Percentiles rank a stretch among this genome's conserved stretches.
Conservation (phyloP, 2,888 invertebrate genomes). For the Agrochola lota region DNA sequence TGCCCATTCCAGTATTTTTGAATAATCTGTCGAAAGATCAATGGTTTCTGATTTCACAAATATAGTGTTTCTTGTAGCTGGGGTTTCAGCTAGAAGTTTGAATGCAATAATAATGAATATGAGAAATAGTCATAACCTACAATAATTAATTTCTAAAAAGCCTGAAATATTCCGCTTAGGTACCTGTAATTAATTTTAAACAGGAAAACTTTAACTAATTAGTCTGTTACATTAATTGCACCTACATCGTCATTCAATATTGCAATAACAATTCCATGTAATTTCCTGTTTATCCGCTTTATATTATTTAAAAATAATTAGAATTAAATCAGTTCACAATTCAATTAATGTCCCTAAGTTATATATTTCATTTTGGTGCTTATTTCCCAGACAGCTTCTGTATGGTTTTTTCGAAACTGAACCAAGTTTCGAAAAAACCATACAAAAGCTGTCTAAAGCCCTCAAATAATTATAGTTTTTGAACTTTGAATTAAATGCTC, state of each 20-base stretch:
- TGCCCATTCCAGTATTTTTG: background rate
- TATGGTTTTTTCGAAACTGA: background rate
- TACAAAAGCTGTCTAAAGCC: too few species aligned
- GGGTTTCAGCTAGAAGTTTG: background rate
- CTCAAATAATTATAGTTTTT: background rate
- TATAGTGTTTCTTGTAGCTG: background rate
- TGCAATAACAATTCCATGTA: background rate
- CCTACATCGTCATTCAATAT: background rate
- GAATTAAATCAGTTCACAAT: background rate
- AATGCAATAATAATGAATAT: background rate
- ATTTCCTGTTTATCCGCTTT: constrained; percentile 35
- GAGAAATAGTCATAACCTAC: background rate
- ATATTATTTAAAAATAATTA: background rate
- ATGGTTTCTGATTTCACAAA: background rate
- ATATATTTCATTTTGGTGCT: background rate
- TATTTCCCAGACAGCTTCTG: background rate
- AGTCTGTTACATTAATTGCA: background rate
- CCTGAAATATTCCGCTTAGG: background rate
- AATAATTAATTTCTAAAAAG: background rate
- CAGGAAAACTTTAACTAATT: background rate
- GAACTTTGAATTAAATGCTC: background rate
- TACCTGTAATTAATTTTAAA: background rate
- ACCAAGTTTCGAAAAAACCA: too few species aligned
- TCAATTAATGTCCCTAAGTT: background rate
- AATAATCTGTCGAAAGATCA: background rate